Percentiles rank a stretch among this genome's conserved stretches.
phyloP scores from a whole-genome alignment of 2,888 invertebrate species.

The Cacoxenus indagator region DNA sequence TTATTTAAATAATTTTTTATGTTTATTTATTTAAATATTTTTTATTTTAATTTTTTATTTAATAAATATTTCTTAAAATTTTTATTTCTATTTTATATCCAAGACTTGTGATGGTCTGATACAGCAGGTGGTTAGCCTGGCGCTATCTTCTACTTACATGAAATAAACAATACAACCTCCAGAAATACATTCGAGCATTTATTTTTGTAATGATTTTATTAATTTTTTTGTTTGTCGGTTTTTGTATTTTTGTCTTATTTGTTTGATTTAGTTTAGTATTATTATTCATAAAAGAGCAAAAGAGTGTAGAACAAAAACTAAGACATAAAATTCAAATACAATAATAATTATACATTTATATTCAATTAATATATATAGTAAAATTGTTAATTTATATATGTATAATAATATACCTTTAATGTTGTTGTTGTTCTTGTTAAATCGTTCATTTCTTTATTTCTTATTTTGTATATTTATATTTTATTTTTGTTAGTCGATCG shows the following conservation, averaged over 20 bases:
- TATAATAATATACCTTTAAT: constrained; percentile 47
- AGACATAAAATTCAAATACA: constrained; percentile 67
- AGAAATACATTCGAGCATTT: too few species aligned
- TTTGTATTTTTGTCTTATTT: constrained; percentile 41
- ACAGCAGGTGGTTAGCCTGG: too few species aligned
- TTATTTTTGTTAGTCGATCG: background rate
- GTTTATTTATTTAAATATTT: too few species aligned
- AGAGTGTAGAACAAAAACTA: constrained; percentile 68
- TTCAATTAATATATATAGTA: constrained; percentile 40
- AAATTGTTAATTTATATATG: constrained; percentile 43
- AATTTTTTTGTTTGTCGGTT: constrained; percentile 30
- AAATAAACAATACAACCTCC: too few species aligned
- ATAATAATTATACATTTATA: constrained; percentile 61
- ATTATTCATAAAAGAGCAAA: constrained; percentile 66
- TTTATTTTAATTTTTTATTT: too few species aligned
- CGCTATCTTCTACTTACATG: too few species aligned
- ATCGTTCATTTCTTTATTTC: background rate
- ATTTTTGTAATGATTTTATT: background rate
- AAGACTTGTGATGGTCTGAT: too few species aligned
- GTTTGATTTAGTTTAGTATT: constrained; percentile 41
- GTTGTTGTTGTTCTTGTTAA: constrained; percentile 4
- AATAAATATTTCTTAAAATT: too few species aligned
- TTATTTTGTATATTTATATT: constrained; percentile 1
- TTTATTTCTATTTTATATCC: too few species aligned
- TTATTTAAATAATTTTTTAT: too few species aligned